Percentiles rank a stretch among this genome's conserved stretches.
phyloP scores from a whole-genome alignment of 2,888 invertebrate genomes.

The Agrenia bidenticulata region DNA sequence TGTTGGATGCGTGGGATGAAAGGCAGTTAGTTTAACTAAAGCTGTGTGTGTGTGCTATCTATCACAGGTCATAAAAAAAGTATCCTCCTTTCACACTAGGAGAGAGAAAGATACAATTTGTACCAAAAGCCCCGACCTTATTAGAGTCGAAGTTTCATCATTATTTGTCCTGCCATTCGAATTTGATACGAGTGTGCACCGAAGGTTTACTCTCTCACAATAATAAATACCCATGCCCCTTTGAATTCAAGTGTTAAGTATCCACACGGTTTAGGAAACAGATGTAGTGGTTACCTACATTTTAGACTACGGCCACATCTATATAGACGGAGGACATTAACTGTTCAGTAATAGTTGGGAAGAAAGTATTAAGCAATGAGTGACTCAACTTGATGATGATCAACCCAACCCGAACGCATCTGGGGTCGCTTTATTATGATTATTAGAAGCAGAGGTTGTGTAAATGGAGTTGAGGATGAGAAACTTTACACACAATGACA shows the following conservation, averaged over 20 bases:
- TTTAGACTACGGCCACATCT: too few species aligned
- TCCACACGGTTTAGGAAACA: constrained; percentile 9
- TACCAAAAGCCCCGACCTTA: constrained; percentile 2
- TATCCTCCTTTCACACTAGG: neutral
- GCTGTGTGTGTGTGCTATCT: too few species aligned
- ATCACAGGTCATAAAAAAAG: too few species aligned
- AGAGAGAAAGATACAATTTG: too few species aligned
- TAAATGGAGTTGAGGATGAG: constrained; percentile 5
- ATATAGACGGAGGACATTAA: too few species aligned
- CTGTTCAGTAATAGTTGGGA: too few species aligned
- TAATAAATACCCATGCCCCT: neutral
- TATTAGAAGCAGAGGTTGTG: constrained; percentile 9
- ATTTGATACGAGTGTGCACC: neutral
- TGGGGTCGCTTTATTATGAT: constrained; percentile 10
- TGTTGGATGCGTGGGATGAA: too few species aligned
- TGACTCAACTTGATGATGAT: too few species aligned
- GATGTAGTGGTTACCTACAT: constrained; percentile 17
- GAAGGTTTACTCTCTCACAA: constrained; percentile 10
- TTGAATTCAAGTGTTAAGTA: constrained; percentile 12
- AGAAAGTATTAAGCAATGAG: too few species aligned
- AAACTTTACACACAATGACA: constrained; percentile 2
- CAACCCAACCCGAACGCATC: neutral
- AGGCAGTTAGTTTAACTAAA: too few species aligned
- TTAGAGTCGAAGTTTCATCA: too few species aligned
- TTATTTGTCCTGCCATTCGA: too few species aligned